Evolutionary conservation across 2,888 invertebrate genomes (phyloP).

Genomic region (Drosophila kokeensis): DNA sequence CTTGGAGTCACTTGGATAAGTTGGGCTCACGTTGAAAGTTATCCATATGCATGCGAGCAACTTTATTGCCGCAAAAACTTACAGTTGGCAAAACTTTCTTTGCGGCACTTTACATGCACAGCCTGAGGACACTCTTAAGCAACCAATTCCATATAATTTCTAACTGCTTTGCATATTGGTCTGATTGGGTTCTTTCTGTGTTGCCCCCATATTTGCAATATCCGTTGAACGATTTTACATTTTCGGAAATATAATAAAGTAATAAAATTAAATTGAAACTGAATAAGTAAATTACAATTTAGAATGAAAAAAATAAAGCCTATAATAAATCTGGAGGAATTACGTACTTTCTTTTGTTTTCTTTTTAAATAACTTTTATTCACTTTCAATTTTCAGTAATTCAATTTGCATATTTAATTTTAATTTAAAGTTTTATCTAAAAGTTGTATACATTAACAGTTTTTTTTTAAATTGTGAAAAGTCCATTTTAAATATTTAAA

Average conservation of each 20-base stretch:
- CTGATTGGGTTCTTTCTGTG: background rate
- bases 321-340: background rate
- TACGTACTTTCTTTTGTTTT: background rate
- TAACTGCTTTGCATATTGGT: background rate
- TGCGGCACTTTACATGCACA: background rate
- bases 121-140: background rate
- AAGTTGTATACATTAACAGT: background rate
- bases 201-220: background rate
- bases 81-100: background rate
- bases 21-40: background rate
- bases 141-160: background rate
- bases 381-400: background rate
- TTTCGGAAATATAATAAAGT: no score
- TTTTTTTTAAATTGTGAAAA: background rate
- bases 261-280: background rate
- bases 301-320: background rate
- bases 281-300: background rate
- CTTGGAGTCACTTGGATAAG: background rate
- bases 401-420: background rate
- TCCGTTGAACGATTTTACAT: background rate
- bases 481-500: background rate
- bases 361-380: background rate
- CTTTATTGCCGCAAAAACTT: background rate
- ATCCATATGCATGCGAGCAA: background rate
- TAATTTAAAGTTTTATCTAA: background rate